Percentiles rank a stretch among this genome's conserved stretches.
These are phyloP conservation scores for Perccottus glenii DNA, from an alignment of 2,113 vertebrate genomes.

Conservation along the genomic window DNA sequence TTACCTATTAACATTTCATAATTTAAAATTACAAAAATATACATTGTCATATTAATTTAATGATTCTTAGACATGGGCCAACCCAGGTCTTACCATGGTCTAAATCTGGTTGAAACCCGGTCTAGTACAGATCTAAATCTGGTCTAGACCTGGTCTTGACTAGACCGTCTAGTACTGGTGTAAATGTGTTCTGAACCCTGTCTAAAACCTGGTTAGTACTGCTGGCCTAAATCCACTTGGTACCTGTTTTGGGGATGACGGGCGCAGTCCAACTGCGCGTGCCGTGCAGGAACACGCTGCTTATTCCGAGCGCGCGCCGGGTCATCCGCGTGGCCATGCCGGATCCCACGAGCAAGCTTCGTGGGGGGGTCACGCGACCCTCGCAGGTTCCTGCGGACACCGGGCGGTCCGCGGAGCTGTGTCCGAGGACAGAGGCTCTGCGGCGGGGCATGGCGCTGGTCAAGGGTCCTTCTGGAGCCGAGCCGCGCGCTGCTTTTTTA, in stretches of 20 bases:
- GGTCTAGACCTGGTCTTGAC: no score
- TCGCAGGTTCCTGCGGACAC: constrained; percentile 9
- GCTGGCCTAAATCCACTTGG: no score
- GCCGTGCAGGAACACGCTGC: constrained; percentile 92
- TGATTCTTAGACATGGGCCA: no score
- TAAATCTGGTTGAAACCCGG: no score
- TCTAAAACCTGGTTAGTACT: no score
- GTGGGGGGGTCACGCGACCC: constrained; percentile 58
- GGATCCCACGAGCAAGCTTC: constrained; percentile 70
- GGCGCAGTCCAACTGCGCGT: constrained; percentile 83
- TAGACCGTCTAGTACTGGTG: no score
- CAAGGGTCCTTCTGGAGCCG: constrained; percentile 73
- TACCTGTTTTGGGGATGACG: constrained; percentile 68
- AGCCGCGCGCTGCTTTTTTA: not conserved
- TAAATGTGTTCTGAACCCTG: no score
- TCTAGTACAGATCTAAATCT: no score
- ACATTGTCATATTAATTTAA: no score
- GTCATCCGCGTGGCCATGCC: constrained; percentile 86
- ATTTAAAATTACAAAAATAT: no score
- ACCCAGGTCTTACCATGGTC: no score
- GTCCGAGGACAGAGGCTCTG: constrained; percentile 85
- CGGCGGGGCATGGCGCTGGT: constrained; percentile 82
- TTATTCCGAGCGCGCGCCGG: constrained; percentile 91
- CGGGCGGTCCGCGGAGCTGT: constrained; percentile 72
- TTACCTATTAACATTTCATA: no score